Percentiles rank a stretch among this genome's conserved stretches.
Conservation (phyloP, 2,797 vertebrate genomes). For the Galagoides demidoff region DNA sequence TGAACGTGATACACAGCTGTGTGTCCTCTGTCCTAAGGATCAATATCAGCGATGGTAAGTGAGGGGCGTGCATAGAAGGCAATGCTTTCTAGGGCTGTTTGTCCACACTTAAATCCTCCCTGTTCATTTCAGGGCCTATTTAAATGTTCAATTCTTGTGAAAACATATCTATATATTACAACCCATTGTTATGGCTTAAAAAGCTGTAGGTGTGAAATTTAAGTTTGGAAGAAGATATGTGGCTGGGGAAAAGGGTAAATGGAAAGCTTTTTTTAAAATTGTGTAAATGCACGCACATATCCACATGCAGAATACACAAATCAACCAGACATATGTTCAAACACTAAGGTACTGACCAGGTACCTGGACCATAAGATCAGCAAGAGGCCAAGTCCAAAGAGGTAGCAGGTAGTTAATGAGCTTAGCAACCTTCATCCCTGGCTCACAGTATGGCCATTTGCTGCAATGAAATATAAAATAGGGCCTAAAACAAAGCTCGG, state of each 20-base stretch:
- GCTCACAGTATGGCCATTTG: neutral
- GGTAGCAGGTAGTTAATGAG: slow-evolving; percentile 1
- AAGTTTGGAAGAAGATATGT: neutral
- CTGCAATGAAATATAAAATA: slow-evolving; percentile 45
- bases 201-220: neutral
- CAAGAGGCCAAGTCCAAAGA: neutral
- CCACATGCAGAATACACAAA: neutral
- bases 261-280: neutral
- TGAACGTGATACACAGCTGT: neutral
- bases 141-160: slow-evolving; percentile 24
- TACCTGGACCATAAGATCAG: neutral
- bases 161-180: neutral
- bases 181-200: neutral
- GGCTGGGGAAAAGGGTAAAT: neutral
- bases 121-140: slow-evolving; percentile 15
- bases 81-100: neutral
- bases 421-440: slow-evolving; percentile 35
- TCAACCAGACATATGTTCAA: neutral
- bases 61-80: neutral
- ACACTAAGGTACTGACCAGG: neutral
- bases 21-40: neutral
- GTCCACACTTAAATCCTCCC: neutral
- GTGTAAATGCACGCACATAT: neutral
- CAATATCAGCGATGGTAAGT: neutral
- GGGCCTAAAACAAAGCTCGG: neutral